phyloP scores from a whole-genome alignment of 1,140 invertebrate species.

The Drosophila arawakana region DNA sequence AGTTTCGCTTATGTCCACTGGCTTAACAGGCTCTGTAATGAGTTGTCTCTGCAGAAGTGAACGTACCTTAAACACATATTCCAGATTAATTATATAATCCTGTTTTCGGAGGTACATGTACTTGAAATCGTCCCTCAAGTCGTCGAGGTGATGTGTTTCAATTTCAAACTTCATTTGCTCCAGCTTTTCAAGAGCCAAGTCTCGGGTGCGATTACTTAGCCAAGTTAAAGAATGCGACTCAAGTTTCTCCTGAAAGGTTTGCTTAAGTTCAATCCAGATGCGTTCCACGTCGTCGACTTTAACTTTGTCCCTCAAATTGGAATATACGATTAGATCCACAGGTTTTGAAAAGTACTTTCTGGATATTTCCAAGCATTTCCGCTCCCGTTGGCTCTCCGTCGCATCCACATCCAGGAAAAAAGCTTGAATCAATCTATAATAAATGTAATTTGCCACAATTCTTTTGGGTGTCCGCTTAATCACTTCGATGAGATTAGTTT shows the following conservation, averaged over 20 bases:
- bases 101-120: slow-evolving; percentile 40
- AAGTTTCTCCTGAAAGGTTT: slow-evolving; percentile 54
- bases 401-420: slow-evolving; percentile 37
- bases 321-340: slow-evolving; percentile 73
- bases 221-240: slow-evolving; percentile 44
- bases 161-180: slow-evolving; percentile 63
- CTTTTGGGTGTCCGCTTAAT: slow-evolving; percentile 45
- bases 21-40: slow-evolving; percentile 53
- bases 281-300: slow-evolving; percentile 57
- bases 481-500: slow-evolving; percentile 55
- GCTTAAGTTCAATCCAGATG: slow-evolving; percentile 68
- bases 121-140: slow-evolving; percentile 64
- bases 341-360: slow-evolving; percentile 66
- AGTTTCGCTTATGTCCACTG: slow-evolving; percentile 52
- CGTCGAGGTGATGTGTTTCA: slow-evolving; percentile 54
- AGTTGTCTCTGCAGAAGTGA: slow-evolving; percentile 8
- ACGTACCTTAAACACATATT: not conserved
- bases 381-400: slow-evolving; percentile 5
- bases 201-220: slow-evolving; percentile 46
- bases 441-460: slow-evolving; percentile 70
- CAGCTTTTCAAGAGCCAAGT: slow-evolving; percentile 62
- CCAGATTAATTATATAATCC: slow-evolving; percentile 52
- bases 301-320: slow-evolving; percentile 48
- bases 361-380: slow-evolving; percentile 47
- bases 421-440: slow-evolving; percentile 50